Evolutionary conservation across 2,113 vertebrate genomes (phyloP).

Genomic region (Donacobius atricapilla): DNA sequence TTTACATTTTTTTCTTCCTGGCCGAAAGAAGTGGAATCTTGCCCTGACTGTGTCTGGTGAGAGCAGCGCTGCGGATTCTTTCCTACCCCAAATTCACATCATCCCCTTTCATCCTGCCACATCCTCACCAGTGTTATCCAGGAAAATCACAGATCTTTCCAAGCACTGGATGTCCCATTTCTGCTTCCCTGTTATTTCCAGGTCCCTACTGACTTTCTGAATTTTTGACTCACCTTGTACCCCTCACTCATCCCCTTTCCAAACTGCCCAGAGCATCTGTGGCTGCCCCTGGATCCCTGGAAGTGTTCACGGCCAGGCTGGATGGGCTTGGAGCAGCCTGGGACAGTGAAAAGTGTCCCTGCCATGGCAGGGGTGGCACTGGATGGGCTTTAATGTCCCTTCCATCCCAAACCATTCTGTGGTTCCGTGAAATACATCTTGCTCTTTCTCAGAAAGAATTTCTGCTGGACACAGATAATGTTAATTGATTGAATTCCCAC

Average conservation of each 20-base stretch:
- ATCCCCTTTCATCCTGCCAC: background rate
- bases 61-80: background rate
- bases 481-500: background rate
- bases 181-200: background rate
- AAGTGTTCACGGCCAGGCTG: rapidly evolving
- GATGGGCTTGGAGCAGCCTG: background rate
- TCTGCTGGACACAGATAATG: background rate
- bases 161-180: background rate
- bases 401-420: background rate
- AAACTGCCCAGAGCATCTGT: background rate
- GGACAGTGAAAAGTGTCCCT: rapidly evolving
- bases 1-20: background rate
- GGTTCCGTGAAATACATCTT: background rate
- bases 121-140: background rate
- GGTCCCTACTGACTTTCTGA: background rate
- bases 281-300: background rate
- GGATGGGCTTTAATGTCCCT: rapidly evolving
- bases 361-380: background rate
- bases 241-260: background rate
- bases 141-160: background rate
- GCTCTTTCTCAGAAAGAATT: background rate
- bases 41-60: background rate
- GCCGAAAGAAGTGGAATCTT: background rate
- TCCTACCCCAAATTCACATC: background rate
- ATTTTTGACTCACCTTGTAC: background rate